phyloP scores from a whole-genome alignment of 1,140 invertebrate species.

The Eumaeus atala region DNA sequence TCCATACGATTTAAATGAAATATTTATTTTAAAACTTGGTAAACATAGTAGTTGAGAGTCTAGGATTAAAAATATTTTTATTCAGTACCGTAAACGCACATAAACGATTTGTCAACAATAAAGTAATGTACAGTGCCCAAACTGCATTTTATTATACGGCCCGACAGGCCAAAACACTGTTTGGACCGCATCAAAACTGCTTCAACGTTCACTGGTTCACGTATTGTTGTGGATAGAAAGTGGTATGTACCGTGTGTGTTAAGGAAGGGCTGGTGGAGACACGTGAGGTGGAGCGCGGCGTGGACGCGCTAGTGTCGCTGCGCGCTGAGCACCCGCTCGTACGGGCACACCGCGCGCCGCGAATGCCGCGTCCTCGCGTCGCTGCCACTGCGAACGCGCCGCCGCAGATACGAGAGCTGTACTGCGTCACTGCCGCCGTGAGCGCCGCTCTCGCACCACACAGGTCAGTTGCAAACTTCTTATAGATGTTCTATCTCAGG shows the following conservation, averaged over 20 bases:
- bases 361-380: conserved; percentile 39
- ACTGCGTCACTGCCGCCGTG: conserved; percentile 80
- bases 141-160: no score
- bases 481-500: no score
- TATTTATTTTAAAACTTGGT: no score
- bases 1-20: no score
- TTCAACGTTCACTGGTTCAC: no score
- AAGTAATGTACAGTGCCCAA: no score
- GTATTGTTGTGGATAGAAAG: not conserved
- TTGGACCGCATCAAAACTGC: no score
- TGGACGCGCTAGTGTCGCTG: conserved; percentile 80
- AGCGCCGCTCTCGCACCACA: conserved; percentile 76
- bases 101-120: no score
- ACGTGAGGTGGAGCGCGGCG: conserved; percentile 82
- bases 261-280: conserved; percentile 78
- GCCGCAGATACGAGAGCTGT: conserved; percentile 80
- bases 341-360: conserved; percentile 32
- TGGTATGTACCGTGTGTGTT: not conserved
- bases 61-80: no score
- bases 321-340: conserved; percentile 73
- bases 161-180: no score
- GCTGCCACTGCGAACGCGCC: conserved; percentile 56
- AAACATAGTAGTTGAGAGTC: no score
- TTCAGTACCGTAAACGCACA: no score
- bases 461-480: conserved; percentile 38